These are phyloP conservation scores for Diachasma alloeum DNA, from an alignment of 1,140 invertebrate species.

Conservation along the genomic window DNA sequence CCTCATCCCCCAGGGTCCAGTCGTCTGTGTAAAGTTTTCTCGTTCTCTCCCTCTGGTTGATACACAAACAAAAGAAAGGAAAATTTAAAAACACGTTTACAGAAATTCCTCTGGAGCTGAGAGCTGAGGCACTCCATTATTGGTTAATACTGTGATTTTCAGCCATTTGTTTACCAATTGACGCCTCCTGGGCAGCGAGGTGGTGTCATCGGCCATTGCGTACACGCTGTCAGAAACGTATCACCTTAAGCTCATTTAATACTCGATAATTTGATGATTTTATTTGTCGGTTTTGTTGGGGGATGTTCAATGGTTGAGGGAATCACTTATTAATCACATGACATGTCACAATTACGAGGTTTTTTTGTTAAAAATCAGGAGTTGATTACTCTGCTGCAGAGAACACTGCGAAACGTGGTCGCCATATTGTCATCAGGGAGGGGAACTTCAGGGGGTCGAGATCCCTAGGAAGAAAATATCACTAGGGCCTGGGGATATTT, in stretches of 20 bases:
- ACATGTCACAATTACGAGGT: neutral
- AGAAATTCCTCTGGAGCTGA: neutral
- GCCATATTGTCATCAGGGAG: conserved; percentile 45
- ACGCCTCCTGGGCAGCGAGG: conserved; percentile 53
- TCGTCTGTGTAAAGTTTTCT: conserved; percentile 93
- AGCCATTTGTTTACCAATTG: conserved; percentile 60
- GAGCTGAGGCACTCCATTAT: neutral
- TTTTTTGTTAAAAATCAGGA: conserved; percentile 18
- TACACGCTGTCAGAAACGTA: conserved; percentile 55
- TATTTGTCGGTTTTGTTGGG: neutral
- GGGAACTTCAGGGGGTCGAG: neutral
- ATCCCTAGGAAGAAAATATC: neutral
- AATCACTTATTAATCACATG: conserved; percentile 1
- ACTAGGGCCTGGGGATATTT: neutral
- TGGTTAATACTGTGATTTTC: neutral
- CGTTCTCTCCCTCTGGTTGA: conserved; percentile 82
- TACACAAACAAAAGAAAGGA: conserved; percentile 11
- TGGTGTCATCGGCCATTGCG: conserved; percentile 59
- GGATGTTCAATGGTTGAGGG: neutral
- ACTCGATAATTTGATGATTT: conserved; percentile 1
- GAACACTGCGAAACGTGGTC: conserved; percentile 31
- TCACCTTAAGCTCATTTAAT: conserved; percentile 31
- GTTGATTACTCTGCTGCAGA: conserved; percentile 31
- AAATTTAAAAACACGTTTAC: conserved; percentile 28
- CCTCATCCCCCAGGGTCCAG: conserved; percentile 88